A percentile compares a stretch with the other conserved stretches of the same genome.
phyloP scores from a whole-genome alignment of 2,888 invertebrate genomes.

The Pristionchus arcanus region DNA sequence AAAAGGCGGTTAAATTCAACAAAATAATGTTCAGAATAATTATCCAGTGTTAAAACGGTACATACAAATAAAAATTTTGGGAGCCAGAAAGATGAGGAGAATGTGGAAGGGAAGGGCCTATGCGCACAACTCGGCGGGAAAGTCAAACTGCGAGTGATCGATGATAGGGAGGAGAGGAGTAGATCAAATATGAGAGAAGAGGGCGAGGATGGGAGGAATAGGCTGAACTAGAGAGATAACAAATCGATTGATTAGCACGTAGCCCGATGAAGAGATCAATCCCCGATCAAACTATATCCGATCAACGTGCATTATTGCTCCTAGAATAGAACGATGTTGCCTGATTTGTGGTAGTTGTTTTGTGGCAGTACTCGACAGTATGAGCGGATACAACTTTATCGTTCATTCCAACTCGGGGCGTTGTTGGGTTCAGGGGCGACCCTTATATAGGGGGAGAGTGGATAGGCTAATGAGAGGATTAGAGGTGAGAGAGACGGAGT shows the following conservation, averaged over 20 bases:
- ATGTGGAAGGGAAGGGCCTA: not conserved
- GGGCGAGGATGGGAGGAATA: not conserved
- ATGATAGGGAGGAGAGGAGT: not conserved
- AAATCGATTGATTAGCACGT: not conserved
- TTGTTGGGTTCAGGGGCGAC: too few species aligned
- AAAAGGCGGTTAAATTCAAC: not conserved
- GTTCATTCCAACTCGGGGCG: too few species aligned
- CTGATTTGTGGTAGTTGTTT: too few species aligned
- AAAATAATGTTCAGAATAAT: not conserved
- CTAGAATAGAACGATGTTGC: too few species aligned
- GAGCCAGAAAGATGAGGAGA: not conserved
- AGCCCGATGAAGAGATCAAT: not conserved
- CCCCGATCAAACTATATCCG: not conserved
- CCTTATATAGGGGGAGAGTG: too few species aligned
- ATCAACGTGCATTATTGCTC: too few species aligned
- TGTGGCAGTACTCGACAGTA: too few species aligned
- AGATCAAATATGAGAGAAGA: not conserved
- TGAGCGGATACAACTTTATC: too few species aligned
- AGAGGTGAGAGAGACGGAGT: too few species aligned
- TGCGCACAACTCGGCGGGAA: not conserved
- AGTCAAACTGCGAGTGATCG: not conserved
- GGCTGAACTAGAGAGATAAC: not conserved
- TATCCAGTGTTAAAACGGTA: not conserved
- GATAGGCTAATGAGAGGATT: too few species aligned
- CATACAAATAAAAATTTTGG: too few species aligned